phyloP scores from a whole-genome alignment of 2,113 vertebrate genomes.

The Rhabdornis inornatus region DNA sequence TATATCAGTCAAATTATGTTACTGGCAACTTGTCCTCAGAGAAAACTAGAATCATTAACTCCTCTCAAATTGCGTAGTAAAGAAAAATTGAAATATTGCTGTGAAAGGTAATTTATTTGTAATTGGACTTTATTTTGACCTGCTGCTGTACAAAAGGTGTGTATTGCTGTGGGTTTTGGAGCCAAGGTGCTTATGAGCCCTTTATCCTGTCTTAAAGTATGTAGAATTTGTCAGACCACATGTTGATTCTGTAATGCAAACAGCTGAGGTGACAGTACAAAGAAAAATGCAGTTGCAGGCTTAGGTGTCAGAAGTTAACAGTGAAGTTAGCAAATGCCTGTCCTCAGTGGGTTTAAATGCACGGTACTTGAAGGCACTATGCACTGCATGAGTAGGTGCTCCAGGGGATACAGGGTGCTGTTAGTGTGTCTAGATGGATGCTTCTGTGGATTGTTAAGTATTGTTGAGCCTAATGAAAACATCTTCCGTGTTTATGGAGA shows the following conservation, averaged over 20 bases:
- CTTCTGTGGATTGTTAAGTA: neutral
- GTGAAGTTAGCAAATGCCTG: neutral
- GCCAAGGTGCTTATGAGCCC: accelerated
- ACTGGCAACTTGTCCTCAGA: neutral
- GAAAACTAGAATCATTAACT: neutral
- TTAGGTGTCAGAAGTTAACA: neutral
- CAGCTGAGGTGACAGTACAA: neutral
- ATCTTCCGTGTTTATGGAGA: neutral
- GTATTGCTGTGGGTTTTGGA: neutral
- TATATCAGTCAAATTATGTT: neutral
- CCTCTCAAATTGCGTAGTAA: neutral
- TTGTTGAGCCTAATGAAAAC: neutral
- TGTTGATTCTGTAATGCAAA: neutral
- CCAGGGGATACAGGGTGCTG: accelerated
- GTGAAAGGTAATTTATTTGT: neutral
- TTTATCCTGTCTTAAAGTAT: neutral
- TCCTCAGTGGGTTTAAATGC: neutral
- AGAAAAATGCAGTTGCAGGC: neutral
- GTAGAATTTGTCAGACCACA: neutral
- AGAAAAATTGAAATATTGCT: neutral
- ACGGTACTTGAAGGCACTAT: neutral
- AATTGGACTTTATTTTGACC: neutral
- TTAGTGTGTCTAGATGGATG: neutral
- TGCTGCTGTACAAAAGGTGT: neutral
- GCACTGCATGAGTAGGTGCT: neutral